A percentile compares a stretch with the other conserved stretches of the same genome.
Conservation (phyloP, 2,797 vertebrate genomes). For the Cynodonichthys magdalenae region DNA sequence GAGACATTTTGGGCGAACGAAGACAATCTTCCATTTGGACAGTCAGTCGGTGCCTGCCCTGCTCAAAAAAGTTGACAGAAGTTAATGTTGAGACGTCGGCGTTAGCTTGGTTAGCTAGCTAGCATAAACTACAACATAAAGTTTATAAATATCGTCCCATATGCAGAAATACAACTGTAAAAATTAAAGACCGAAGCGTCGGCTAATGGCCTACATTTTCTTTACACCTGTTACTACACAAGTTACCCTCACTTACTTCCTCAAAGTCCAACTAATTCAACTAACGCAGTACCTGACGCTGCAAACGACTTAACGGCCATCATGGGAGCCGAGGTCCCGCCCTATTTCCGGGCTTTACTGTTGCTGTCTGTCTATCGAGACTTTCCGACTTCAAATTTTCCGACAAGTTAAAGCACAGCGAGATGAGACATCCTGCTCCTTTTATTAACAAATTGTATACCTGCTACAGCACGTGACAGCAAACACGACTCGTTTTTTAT, state of each 20-base stretch:
- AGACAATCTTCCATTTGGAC: constrained; percentile 51
- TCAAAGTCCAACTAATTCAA: constrained; percentile 57
- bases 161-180: not conserved
- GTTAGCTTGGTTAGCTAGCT: constrained; percentile 64
- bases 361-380: constrained; percentile 6
- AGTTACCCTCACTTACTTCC: constrained; percentile 57
- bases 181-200: not conserved
- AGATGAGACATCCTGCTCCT: fast-evolving
- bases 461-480: fast-evolving
- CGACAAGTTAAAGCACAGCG: not conserved
- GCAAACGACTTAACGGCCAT: constrained; percentile 71
- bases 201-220: constrained; percentile 55
- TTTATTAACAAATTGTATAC: fast-evolving
- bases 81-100: constrained; percentile 50
- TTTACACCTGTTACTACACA: constrained; percentile 58
- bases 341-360: constrained; percentile 67
- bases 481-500: not conserved
- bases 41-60: constrained; percentile 31
- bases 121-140: constrained; percentile 60
- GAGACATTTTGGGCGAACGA: constrained; percentile 17
- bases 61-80: constrained; percentile 66
- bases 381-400: constrained; percentile 20
- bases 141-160: constrained; percentile 32
- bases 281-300: constrained; percentile 52
- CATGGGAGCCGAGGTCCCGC: constrained; percentile 71